phyloP scores from a whole-genome alignment of 2,888 invertebrate species.

The Polia nebulosa region DNA sequence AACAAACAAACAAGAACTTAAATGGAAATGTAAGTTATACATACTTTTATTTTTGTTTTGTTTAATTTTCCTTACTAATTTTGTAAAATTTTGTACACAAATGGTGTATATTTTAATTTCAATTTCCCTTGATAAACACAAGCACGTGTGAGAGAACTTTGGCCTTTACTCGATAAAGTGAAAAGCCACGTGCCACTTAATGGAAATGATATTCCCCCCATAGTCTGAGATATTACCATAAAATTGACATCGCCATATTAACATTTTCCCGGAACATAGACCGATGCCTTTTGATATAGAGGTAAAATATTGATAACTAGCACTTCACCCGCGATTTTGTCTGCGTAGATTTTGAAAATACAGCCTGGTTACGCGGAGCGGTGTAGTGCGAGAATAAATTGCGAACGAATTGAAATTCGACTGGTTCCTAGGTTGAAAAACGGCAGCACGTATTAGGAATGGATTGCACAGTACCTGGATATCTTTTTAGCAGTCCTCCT shows the following conservation, averaged over 20 bases:
- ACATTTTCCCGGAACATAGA: slow-evolving; percentile 17
- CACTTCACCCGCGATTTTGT: too few species aligned
- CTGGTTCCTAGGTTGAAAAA: too few species aligned
- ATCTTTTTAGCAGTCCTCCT: too few species aligned
- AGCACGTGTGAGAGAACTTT: background rate
- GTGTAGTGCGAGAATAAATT: too few species aligned
- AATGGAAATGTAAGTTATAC: background rate
- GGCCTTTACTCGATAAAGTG: background rate
- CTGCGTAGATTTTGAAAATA: too few species aligned
- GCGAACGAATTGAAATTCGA: too few species aligned
- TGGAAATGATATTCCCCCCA: slow-evolving; percentile 40
- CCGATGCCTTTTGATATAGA: background rate
- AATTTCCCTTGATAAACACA: background rate
- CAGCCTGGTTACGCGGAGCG: too few species aligned
- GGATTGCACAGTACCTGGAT: too few species aligned
- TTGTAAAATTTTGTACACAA: too few species aligned
- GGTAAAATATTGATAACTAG: background rate
- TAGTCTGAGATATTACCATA: slow-evolving; percentile 54
- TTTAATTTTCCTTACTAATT: too few species aligned
- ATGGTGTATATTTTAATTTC: background rate
- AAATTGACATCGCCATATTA: slow-evolving; percentile 33
- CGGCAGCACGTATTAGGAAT: too few species aligned
- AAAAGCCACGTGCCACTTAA: slow-evolving; percentile 19
- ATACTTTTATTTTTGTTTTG: background rate
- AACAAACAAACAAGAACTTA: background rate